Base-by-base conservation (phyloP, 1,140 invertebrate species). In the Drosophila setifemur region DNA sequence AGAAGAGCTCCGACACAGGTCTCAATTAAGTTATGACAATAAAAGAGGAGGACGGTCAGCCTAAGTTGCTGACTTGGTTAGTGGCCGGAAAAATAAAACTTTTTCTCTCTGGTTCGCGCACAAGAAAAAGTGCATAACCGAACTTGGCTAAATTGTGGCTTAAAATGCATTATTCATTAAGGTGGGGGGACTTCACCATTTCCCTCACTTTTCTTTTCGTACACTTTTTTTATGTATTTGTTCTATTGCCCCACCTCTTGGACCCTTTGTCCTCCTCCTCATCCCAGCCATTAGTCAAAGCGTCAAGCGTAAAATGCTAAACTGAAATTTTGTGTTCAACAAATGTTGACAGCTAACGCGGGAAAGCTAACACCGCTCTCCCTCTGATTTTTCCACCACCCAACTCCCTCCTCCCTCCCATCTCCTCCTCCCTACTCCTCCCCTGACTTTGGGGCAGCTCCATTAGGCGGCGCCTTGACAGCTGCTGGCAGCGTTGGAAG, bases 261-360 rank as follows among this genome's bases (percentile, higher is more conserved):
- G 9, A 11, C 8, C 21, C 12, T 18, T 19, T 6, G n/a, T n/a
- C 11, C 33, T 23, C 18, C 14, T 29, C 37, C 11, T 28, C 28
- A 31, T 72, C 49, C 49, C 68, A 58, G 31, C 77, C 77, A 78
- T 82, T 85, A 82, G 79, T 61, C 79, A 57, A 72, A 54, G 78
- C 77, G 68, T 83, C 77, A 78, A 73, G 79, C 78, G 79, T 85
- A 85, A 83, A 83, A 83, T 83, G 69, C 78, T 85, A 85, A 83
- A 78, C 78, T 85, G 74, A 83, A 83, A 83, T 83, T 83, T 74
- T 79, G 74, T 83, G 79, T 83, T 83, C 45, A 79, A 83, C 74
- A 74, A 83, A 83, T 83, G 79, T 83, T 83, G 79, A 85, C 79
- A 83, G 79, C 55, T 49, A 64, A 61, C 47, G 68, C 49, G 42